Conservation (phyloP, 2,113 vertebrate species). For the Paratilapia polleni region DNA sequence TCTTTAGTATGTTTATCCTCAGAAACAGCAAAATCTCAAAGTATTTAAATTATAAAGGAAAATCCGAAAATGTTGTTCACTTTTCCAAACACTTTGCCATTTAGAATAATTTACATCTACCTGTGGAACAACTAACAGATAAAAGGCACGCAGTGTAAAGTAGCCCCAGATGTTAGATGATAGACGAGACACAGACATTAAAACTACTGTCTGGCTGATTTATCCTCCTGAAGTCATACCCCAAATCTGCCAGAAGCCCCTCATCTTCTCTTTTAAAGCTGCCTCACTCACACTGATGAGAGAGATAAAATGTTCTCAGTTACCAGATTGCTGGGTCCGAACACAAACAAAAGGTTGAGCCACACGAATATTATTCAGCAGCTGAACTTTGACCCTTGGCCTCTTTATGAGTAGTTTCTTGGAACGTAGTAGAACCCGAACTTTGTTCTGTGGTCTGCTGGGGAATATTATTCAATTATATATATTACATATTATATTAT, state of each 20-base stretch:
- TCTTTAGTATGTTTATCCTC: background rate
- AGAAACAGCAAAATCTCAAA: background rate
- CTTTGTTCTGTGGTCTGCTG: background rate
- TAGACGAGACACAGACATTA: conserved; percentile 1
- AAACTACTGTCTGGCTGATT: conserved; percentile 10
- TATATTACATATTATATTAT: too few species aligned
- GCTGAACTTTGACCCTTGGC: background rate
- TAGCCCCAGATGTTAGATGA: background rate
- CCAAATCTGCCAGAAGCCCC: background rate
- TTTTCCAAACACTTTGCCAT: background rate
- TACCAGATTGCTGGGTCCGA: background rate
- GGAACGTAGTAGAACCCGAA: background rate
- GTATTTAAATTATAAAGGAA: background rate
- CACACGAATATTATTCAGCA: background rate
- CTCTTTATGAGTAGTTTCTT: background rate
- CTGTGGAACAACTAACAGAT: background rate
- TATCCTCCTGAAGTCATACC: background rate
- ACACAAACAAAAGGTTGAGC: background rate
- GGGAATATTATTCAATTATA: too few species aligned
- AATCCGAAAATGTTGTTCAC: background rate
- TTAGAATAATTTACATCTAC: background rate
- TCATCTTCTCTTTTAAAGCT: background rate
- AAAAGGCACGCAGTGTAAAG: background rate
- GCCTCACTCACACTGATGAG: background rate
- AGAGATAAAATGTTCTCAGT: background rate